These are phyloP conservation scores for Scomberomorus guttatus DNA, from an alignment of 2,797 vertebrate genomes.

Conservation along the genomic window DNA sequence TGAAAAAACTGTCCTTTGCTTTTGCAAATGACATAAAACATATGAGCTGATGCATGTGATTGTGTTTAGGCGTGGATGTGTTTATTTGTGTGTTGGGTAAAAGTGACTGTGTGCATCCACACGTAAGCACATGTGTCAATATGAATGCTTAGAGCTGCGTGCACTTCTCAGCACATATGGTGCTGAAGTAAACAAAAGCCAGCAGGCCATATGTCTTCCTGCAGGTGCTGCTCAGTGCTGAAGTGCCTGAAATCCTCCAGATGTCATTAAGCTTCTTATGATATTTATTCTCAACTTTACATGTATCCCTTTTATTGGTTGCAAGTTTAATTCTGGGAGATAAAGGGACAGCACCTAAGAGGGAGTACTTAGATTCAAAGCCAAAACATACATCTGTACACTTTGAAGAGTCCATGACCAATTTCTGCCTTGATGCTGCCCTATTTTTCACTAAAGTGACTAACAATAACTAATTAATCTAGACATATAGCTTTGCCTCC, in stretches of 20 bases:
- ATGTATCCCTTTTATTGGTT: neutral
- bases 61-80: neutral
- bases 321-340: neutral
- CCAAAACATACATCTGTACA: neutral
- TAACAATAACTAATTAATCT: neutral
- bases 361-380: neutral
- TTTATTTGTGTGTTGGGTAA: conserved; percentile 19
- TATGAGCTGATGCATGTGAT: conserved; percentile 36
- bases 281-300: conserved; percentile 23
- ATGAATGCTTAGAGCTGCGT: conserved; percentile 19
- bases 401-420: neutral
- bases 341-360: neutral
- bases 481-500: neutral
- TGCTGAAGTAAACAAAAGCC: conserved; percentile 57
- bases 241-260: conserved; percentile 44
- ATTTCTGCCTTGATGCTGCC: no score
- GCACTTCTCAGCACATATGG: conserved; percentile 39
- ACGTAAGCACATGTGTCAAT: conserved; percentile 19
- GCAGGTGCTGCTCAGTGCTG: conserved; percentile 54
- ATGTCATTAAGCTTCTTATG: conserved; percentile 23
- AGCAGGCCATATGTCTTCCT: conserved; percentile 44
- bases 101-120: conserved; percentile 19
- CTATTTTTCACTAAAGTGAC: neutral
- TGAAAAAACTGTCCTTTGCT: conserved; percentile 27
- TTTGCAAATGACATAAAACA: conserved; percentile 20